phyloP scores from a whole-genome alignment of 2,888 invertebrate species.

The Rhagium mordax region DNA sequence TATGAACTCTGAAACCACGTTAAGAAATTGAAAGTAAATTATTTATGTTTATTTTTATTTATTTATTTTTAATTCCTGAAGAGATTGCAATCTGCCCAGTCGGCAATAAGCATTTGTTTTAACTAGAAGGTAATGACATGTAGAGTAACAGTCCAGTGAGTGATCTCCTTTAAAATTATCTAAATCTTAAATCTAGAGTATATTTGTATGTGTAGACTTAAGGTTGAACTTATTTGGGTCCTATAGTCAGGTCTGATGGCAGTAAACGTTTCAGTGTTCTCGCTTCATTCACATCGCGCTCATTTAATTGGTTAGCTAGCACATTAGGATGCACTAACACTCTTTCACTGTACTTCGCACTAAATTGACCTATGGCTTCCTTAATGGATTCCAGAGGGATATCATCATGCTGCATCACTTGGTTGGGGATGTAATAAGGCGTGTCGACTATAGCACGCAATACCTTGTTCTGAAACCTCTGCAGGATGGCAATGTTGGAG shows the following conservation, averaged over 20 bases:
- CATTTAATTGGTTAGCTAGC: background rate
- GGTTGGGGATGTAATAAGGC: too few relatives aligned
- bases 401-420: background rate
- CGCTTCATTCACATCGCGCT: too few relatives aligned
- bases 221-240: background rate
- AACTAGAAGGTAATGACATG: background rate
- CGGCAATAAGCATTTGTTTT: background rate
- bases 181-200: background rate
- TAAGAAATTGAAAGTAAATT: too few relatives aligned
- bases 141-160: background rate
- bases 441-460: too few relatives aligned
- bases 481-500: too few relatives aligned
- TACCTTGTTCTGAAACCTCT: too few relatives aligned
- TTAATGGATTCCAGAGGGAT: constrained; percentile 20
- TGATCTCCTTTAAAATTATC: background rate
- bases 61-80: too few relatives aligned
- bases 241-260: background rate
- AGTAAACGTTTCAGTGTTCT: background rate
- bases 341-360: background rate
- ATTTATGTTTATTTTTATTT: too few relatives aligned
- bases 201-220: background rate
- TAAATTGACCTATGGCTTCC: background rate
- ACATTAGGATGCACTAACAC: constrained; percentile 8
- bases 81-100: background rate
- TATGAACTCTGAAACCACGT: too few relatives aligned